phyloP scores from a whole-genome alignment of 2,113 vertebrate genomes.

The Macheiramphus alcinus region DNA sequence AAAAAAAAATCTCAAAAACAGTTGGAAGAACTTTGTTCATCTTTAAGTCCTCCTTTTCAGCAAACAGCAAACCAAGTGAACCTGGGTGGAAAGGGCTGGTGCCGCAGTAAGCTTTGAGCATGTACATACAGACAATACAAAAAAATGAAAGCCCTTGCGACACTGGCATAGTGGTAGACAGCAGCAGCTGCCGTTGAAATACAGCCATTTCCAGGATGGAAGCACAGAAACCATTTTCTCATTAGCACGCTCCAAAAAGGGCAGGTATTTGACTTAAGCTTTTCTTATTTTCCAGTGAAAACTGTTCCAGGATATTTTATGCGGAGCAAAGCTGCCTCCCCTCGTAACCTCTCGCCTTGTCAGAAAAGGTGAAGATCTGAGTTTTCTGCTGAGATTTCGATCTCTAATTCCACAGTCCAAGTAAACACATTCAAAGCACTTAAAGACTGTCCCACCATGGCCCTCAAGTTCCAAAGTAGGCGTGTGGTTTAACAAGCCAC shows the following conservation, averaged over 20 bases:
- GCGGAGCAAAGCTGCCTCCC: background rate
- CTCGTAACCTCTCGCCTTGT: background rate
- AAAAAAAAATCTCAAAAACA: background rate
- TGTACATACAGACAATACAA: background rate
- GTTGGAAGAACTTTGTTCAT: background rate
- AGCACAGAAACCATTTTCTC: slow-evolving; percentile 4
- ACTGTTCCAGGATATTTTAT: background rate
- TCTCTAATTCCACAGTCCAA: background rate
- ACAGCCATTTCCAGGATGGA: background rate
- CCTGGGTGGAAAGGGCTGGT: background rate
- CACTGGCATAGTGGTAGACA: background rate
- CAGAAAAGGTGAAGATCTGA: background rate
- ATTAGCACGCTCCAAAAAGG: background rate
- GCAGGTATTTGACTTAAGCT: background rate
- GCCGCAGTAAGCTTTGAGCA: background rate
- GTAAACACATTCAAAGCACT: background rate
- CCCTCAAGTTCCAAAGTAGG: background rate
- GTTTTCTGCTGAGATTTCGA: background rate
- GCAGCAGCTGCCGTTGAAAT: background rate
- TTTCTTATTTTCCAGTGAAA: background rate
- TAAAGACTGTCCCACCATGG: background rate
- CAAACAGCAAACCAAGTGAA: background rate
- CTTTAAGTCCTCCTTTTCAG: background rate
- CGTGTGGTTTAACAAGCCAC: background rate
- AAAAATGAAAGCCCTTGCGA: background rate